phyloP scores from a whole-genome alignment of 2,113 vertebrate species.

The Diphyllodes magnificus region DNA sequence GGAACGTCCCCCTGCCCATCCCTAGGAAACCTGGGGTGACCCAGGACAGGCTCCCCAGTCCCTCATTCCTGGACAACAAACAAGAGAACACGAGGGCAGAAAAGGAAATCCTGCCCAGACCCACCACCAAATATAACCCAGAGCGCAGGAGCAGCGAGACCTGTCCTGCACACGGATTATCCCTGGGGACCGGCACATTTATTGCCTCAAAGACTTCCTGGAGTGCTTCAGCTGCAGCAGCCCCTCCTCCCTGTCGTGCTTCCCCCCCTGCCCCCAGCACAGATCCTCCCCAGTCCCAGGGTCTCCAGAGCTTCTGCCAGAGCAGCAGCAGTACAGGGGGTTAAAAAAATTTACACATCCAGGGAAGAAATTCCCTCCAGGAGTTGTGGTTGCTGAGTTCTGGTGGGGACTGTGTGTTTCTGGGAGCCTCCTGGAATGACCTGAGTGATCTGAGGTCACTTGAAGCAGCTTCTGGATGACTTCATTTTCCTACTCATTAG shows the following conservation, averaged over 20 bases:
- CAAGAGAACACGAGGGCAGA: neutral
- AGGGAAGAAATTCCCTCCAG: neutral
- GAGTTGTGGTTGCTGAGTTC: neutral
- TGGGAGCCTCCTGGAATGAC: neutral
- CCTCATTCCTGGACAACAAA: neutral
- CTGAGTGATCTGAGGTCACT: neutral
- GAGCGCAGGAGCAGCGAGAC: rapidly evolving
- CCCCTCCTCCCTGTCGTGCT: no score
- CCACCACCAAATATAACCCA: neutral
- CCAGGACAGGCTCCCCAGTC: rapidly evolving
- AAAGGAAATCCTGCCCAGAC: neutral
- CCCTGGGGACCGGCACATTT: neutral
- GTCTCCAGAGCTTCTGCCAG: rapidly evolving
- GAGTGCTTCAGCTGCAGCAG: neutral
- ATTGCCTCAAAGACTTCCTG: neutral
- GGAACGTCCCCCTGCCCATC: neutral
- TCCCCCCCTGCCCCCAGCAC: neutral
- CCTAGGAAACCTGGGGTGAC: neutral
- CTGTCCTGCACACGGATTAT: neutral
- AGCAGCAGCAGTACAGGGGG: neutral
- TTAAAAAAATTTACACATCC: neutral
- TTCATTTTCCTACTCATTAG: neutral
- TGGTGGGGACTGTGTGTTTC: neutral
- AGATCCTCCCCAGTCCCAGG: neutral
- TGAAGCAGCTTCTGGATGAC: neutral